phyloP scores from a whole-genome alignment of 2,888 invertebrate genomes.

The Cecidostiba fungosa region DNA sequence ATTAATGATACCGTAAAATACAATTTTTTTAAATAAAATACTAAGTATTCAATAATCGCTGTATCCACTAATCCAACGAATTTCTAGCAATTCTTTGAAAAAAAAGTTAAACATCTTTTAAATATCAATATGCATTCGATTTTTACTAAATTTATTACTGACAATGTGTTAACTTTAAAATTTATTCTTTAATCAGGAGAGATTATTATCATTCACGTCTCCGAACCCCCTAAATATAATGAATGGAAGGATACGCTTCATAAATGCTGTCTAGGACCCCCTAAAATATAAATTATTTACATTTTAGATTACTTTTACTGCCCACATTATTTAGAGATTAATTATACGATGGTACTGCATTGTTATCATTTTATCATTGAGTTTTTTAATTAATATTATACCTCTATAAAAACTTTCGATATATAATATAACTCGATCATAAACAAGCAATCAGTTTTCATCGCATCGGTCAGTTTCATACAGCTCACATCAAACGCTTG shows the following conservation, averaged over 20 bases:
- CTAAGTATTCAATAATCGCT: too few relatives aligned
- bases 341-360: not conserved
- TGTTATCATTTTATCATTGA: not conserved
- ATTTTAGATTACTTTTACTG: slow-evolving; percentile 2
- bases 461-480: not conserved
- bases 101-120: too few relatives aligned
- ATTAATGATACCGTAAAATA: too few relatives aligned
- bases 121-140: not conserved
- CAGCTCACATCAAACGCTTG: not conserved
- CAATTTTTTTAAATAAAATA: too few relatives aligned
- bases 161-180: not conserved
- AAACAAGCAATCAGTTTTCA: not conserved
- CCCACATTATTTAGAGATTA: not conserved
- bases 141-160: not conserved
- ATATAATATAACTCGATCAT: not conserved
- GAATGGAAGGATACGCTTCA: slow-evolving; percentile 26
- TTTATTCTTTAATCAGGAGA: slow-evolving; percentile 6
- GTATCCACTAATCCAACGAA: too few relatives aligned
- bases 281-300: slow-evolving; percentile 11
- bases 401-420: not conserved
- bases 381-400: too few relatives aligned
- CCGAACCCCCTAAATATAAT: not conserved
- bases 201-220: slow-evolving; percentile 23
- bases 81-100: too few relatives aligned
- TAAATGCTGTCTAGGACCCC: not conserved